A percentile compares a stretch with the other conserved stretches of the same genome.
These are phyloP conservation scores for Chionodraco myersi DNA, from an alignment of 2,113 vertebrate species.

Conservation along the genomic window DNA sequence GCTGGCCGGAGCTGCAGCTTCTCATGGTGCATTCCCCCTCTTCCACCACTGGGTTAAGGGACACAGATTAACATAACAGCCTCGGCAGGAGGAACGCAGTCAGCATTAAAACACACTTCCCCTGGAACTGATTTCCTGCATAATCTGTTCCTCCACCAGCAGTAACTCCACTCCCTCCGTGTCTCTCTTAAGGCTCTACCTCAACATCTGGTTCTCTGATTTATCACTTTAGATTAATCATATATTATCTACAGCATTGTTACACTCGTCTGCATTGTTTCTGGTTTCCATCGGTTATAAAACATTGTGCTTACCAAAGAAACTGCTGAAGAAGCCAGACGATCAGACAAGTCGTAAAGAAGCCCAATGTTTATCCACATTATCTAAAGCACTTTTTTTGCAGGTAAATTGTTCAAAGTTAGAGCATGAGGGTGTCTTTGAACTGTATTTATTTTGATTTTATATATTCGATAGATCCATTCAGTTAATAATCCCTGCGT, in stretches of 20 bases:
- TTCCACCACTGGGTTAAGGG: conserved; percentile 56
- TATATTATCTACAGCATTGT: neutral
- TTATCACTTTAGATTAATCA: neutral
- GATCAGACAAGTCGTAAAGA: neutral
- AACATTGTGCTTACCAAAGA: too few species aligned
- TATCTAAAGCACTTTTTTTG: neutral
- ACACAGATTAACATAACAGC: conserved; percentile 82
- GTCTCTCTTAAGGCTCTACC: neutral
- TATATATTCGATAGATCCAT: neutral
- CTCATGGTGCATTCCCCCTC: conserved; percentile 67
- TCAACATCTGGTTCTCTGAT: conserved; percentile 3
- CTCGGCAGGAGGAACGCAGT: conserved; percentile 78
- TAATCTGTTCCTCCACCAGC: conserved; percentile 64
- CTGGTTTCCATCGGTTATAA: too few species aligned
- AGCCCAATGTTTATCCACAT: too few species aligned
- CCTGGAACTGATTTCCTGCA: conserved; percentile 79
- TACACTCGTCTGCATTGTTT: too few species aligned
- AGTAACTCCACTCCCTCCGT: neutral
- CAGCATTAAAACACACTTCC: conserved; percentile 77
- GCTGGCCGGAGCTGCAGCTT: conserved; percentile 54
- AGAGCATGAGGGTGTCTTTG: too few species aligned
- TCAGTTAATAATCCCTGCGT: neutral
- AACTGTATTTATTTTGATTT: neutral
- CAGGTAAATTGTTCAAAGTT: neutral
- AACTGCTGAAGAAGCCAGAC: neutral